These are phyloP conservation scores for Drosophila neoperkinsi DNA, from an alignment of 2,888 invertebrate species.

Conservation along the genomic window DNA sequence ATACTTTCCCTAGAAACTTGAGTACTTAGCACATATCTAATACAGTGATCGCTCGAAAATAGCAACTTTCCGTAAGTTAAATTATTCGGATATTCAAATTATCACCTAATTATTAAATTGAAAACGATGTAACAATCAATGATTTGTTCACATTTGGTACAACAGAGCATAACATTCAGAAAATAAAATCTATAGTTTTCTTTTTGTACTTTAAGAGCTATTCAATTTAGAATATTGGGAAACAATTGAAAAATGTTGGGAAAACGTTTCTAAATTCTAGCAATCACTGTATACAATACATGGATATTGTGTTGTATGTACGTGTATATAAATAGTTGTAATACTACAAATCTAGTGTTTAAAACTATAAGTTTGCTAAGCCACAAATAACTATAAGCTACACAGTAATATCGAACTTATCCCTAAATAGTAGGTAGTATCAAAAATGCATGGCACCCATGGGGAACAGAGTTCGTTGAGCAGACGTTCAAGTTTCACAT, in stretches of 20 bases:
- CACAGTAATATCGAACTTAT: slow-evolving; percentile 9
- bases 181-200: not conserved
- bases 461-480: slow-evolving; percentile 80
- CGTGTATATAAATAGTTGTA: slow-evolving; percentile 45
- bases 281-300: not conserved
- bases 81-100: not conserved
- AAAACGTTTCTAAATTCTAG: not conserved
- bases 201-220: not conserved
- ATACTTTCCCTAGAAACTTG: slow-evolving; percentile 45
- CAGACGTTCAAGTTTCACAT: slow-evolving; percentile 45
- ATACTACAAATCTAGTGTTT: slow-evolving; percentile 64
- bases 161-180: not conserved
- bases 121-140: not conserved
- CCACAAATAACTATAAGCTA: slow-evolving; percentile 73
- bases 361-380: slow-evolving; percentile 80
- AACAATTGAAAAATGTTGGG: not conserved
- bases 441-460: slow-evolving; percentile 79
- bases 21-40: slow-evolving; percentile 21
- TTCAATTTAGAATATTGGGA: not conserved
- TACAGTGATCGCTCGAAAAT: not conserved
- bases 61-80: not conserved
- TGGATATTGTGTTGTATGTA: not conserved
- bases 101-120: not conserved
- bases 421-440: slow-evolving; percentile 46
- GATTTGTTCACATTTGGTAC: not conserved